Conservation (phyloP, 2,888 invertebrate genomes). For the Hydrotaea diabolus region DNA sequence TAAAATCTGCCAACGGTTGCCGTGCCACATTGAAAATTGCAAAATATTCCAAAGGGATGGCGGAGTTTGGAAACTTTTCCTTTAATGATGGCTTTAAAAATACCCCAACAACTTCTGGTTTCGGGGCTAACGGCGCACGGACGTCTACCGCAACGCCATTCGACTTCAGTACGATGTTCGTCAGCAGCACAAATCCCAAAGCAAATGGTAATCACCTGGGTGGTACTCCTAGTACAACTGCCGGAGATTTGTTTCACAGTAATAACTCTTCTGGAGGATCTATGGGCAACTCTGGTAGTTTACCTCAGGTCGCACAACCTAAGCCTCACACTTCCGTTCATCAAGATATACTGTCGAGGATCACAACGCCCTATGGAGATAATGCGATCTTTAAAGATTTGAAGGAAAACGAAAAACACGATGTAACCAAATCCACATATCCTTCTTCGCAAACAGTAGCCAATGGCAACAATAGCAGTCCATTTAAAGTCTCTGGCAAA, state of each 20-base stretch:
- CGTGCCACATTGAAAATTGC: slow-evolving; percentile 79
- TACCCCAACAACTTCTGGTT: slow-evolving; percentile 82
- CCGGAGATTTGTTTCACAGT: slow-evolving; percentile 81
- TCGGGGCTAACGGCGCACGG: slow-evolving; percentile 83
- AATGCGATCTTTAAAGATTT: slow-evolving; percentile 91
- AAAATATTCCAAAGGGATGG: slow-evolving; percentile 73
- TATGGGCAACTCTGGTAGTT: slow-evolving; percentile 71
- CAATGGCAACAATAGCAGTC: slow-evolving; percentile 78
- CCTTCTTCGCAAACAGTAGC: slow-evolving; percentile 86
- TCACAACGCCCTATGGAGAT: slow-evolving; percentile 93
- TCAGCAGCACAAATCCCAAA: slow-evolving; percentile 81
- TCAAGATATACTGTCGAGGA: slow-evolving; percentile 88
- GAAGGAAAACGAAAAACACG: slow-evolving; percentile 82
- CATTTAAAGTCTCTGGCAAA: slow-evolving; percentile 84
- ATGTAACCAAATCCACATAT: slow-evolving; percentile 87
- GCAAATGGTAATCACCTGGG: slow-evolving; percentile 76
- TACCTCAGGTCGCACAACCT: slow-evolving; percentile 74
- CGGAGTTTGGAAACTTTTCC: slow-evolving; percentile 76
- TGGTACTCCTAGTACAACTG: slow-evolving; percentile 58
- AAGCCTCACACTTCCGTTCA: slow-evolving; percentile 82
- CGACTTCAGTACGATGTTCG: slow-evolving; percentile 81
- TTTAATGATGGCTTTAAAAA: slow-evolving; percentile 77
- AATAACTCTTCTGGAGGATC: slow-evolving; percentile 74
- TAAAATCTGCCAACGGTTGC: slow-evolving; percentile 80
- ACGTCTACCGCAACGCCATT: slow-evolving; percentile 76